Percentiles rank a stretch among this genome's conserved stretches.
These are phyloP conservation scores for Endomychus coccineus DNA, from an alignment of 2,888 invertebrate genomes.

Conservation along the genomic window DNA sequence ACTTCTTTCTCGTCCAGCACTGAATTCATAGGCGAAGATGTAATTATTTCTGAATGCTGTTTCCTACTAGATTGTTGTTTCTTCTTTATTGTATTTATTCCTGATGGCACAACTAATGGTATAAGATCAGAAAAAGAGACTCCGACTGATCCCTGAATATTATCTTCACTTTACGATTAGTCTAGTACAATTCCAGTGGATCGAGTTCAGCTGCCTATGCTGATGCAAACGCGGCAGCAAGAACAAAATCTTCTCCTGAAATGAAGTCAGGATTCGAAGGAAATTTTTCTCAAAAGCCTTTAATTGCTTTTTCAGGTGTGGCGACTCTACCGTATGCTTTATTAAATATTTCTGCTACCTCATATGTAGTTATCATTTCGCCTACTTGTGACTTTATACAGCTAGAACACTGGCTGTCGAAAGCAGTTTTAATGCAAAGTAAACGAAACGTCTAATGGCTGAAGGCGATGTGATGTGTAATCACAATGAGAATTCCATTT, in stretches of 20 bases:
- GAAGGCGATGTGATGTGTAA: constrained; percentile 15
- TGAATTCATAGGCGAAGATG: no score
- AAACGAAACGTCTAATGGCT: constrained; percentile 17
- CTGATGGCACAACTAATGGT: no score
- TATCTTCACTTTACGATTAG: no score
- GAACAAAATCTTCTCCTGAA: constrained; percentile 14
- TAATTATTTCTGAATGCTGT: no score
- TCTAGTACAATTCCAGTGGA: no score
- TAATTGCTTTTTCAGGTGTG: constrained; percentile 11
- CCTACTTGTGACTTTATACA: constrained; percentile 11
- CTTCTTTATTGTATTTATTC: no score
- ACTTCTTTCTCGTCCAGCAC: no score
- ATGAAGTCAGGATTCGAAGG: constrained; percentile 8
- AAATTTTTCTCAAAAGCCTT: constrained; percentile 13
- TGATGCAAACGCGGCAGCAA: no score
- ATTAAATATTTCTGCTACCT: constrained; percentile 13
- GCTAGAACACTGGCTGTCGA: constrained; percentile 15
- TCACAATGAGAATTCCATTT: constrained; percentile 11
- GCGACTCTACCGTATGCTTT: constrained; percentile 11
- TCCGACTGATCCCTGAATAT: no score
- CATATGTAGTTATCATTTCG: constrained; percentile 5
- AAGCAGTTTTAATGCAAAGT: constrained; percentile 15
- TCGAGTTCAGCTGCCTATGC: no score
- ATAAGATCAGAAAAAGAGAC: no score
- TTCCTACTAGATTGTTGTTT: no score